Evolutionary conservation across 1,140 invertebrate genomes (phyloP).

Genomic region (Zophobas atratus): DNA sequence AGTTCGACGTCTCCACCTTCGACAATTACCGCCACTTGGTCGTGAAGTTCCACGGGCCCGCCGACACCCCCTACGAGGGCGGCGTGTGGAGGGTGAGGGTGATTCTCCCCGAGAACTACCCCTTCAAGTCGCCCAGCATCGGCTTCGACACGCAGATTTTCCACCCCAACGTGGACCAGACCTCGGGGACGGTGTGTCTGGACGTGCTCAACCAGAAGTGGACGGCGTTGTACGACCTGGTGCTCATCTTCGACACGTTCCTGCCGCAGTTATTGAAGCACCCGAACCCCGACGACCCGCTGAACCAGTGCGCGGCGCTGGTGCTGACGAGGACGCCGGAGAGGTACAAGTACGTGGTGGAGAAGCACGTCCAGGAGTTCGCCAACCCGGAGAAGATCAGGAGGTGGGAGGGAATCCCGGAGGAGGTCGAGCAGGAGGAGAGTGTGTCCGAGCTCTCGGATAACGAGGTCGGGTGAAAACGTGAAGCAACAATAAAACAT

Average conservation of each 20-base stretch:
- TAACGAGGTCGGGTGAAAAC: background rate
- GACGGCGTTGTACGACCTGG: conserved; percentile 72
- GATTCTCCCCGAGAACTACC: conserved; percentile 82
- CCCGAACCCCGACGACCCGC: conserved; percentile 82
- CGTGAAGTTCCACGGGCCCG: conserved; percentile 83
- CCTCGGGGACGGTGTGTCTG: conserved; percentile 82
- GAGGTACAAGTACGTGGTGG: conserved; percentile 17
- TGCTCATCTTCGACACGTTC: conserved; percentile 85
- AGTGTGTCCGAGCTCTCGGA: conserved; percentile 7
- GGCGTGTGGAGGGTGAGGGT: conserved; percentile 84
- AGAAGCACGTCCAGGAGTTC: conserved; percentile 21
- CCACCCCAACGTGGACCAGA: conserved; percentile 85
- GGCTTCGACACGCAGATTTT: conserved; percentile 85
- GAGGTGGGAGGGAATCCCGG: background rate
- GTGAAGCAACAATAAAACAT: background rate
- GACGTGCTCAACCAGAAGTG: conserved; percentile 80
- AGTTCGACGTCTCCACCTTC: conserved; percentile 28
- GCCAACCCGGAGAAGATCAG: conserved; percentile 13
- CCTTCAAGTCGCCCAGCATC: conserved; percentile 82
- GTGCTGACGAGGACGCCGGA: conserved; percentile 64
- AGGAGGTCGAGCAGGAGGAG: background rate
- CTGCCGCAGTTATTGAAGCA: conserved; percentile 81
- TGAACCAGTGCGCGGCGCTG: conserved; percentile 83
- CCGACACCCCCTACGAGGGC: conserved; percentile 80
- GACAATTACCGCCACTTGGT: conserved; percentile 29